These are phyloP conservation scores for Porites australiensis DNA, from an alignment of 64 coral and sea anemone species.

Conservation along the genomic window DNA sequence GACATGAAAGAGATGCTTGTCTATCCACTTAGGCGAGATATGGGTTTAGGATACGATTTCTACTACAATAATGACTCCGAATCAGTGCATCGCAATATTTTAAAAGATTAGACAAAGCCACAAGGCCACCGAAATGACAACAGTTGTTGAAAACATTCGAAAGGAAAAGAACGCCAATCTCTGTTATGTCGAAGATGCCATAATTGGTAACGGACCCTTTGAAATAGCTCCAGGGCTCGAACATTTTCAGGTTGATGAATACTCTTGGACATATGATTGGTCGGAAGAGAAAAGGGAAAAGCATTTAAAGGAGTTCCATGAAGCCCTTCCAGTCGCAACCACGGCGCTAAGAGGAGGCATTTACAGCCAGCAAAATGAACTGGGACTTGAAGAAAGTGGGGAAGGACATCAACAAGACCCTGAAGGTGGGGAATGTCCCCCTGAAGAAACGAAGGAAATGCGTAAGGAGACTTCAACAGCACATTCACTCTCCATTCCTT, in stretches of 20 bases:
- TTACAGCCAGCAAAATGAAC: too few relatives aligned
- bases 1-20: conserved; percentile 53
- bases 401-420: too few relatives aligned
- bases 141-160: conserved; percentile 29
- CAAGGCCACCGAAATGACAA: conserved; percentile 18
- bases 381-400: too few relatives aligned
- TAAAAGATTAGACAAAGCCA: not conserved
- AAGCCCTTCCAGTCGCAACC: too few relatives aligned
- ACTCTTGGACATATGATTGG: conserved; percentile 31
- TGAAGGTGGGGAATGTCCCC: too few relatives aligned
- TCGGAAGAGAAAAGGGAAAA: not conserved
- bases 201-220: conserved; percentile 33
- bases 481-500: conserved; percentile 17
- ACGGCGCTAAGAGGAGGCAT: too few relatives aligned
- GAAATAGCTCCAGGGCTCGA: not conserved
- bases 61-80: conserved; percentile 53
- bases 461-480: too few relatives aligned
- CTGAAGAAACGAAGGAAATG: too few relatives aligned
- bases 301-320: not conserved
- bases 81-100: conserved; percentile 29
- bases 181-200: not conserved
- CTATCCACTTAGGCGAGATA: conserved; percentile 20
- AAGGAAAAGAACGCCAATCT: conserved; percentile 24
- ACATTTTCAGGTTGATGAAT: not conserved
- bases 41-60: conserved; percentile 51